Evolutionary conservation across 2,888 invertebrate species (phyloP).

Genomic region (Caenorhabditis sp.): DNA sequence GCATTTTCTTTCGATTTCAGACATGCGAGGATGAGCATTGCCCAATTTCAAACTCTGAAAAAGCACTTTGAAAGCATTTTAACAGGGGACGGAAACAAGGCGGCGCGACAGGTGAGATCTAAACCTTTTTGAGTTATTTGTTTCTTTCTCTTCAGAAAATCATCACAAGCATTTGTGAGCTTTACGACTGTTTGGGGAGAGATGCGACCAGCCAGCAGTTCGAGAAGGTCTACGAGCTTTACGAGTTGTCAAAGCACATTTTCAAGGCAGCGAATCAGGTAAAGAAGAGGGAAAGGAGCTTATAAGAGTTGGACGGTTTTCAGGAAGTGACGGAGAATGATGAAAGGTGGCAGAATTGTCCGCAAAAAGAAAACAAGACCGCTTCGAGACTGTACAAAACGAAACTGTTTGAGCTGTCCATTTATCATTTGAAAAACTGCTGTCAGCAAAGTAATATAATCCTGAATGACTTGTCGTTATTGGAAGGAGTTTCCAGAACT

Average conservation of each 20-base stretch:
- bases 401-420: conserved; percentile 13
- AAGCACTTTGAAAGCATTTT: conserved; percentile 4
- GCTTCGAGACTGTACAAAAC: too few relatives aligned
- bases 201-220: background rate
- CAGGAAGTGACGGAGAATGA: conserved; percentile 44
- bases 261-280: conserved; percentile 28
- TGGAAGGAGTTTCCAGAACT: too few relatives aligned
- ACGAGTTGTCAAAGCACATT: conserved; percentile 19
- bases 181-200: conserved; percentile 1
- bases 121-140: background rate
- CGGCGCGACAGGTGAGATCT: conserved; percentile 1
- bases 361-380: conserved; percentile 3
- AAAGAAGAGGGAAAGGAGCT: background rate
- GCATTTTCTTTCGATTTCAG: conserved; percentile 4
- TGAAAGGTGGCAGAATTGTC: conserved; percentile 7
- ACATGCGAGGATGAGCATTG: conserved; percentile 18
- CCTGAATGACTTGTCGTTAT: background rate
- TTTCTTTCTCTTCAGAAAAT: background rate
- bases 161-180: background rate
- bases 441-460: background rate
- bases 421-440: conserved; percentile 20
- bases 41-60: conserved; percentile 2
- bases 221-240: background rate
- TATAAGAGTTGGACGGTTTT: background rate
- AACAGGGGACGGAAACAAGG: background rate